These are phyloP conservation scores for Hemithea aestivaria DNA, from an alignment of 2,888 invertebrate species.

Conservation along the genomic window DNA sequence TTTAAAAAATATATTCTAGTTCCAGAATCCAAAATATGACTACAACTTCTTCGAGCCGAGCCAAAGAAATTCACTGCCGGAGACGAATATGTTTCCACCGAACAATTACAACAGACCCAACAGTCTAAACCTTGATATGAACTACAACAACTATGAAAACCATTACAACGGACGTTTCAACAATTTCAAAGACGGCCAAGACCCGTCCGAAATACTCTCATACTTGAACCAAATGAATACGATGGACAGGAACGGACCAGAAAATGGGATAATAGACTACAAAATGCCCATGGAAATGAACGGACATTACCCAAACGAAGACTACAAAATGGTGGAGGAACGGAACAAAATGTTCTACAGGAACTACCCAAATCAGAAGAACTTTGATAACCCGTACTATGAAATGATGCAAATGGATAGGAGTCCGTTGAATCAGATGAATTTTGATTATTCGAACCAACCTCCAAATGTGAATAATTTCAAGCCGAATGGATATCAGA, in stretches of 20 bases:
- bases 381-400: slow-evolving; percentile 52
- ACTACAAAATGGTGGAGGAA: slow-evolving; percentile 47
- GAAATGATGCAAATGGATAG: slow-evolving; percentile 60
- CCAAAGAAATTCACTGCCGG: slow-evolving; percentile 70
- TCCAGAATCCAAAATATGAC: slow-evolving; percentile 61
- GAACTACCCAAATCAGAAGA: slow-evolving; percentile 48
- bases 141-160: slow-evolving; percentile 54
- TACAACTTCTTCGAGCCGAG: slow-evolving; percentile 69
- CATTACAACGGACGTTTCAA: slow-evolving; percentile 47
- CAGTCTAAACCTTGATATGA: slow-evolving; percentile 65
- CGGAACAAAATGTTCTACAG: slow-evolving; percentile 60
- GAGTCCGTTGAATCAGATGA: slow-evolving; percentile 47
- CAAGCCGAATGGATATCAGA: slow-evolving; percentile 64
- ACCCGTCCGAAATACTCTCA: slow-evolving; percentile 52
- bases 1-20: no score
- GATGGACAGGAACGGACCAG: slow-evolving; percentile 51
- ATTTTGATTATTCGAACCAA: slow-evolving; percentile 57
- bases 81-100: slow-evolving; percentile 53
- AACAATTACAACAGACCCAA: slow-evolving; percentile 59
- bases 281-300: slow-evolving; percentile 61
- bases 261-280: slow-evolving; percentile 50
- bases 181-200: slow-evolving; percentile 61
- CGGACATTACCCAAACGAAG: slow-evolving; percentile 55
- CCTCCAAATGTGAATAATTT: slow-evolving; percentile 47
- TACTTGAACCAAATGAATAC: slow-evolving; percentile 62